Percentiles rank a stretch among this genome's conserved stretches.
Conservation (phyloP, 2,113 vertebrate species). For the Gymnorhina tibicen region DNA sequence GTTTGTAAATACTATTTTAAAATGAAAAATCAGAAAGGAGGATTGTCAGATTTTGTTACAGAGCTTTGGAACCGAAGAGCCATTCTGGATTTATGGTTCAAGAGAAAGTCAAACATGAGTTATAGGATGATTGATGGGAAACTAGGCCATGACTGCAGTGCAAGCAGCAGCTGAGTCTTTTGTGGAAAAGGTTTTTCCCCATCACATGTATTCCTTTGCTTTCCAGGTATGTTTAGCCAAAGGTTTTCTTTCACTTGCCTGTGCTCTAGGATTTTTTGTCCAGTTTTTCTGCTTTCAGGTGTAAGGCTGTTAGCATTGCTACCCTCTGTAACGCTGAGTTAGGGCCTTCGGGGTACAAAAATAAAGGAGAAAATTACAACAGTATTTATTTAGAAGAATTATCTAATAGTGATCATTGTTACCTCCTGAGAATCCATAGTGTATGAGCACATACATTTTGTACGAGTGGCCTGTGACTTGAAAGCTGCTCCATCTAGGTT, state of each 20-base stretch:
- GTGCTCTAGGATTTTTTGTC: not conserved
- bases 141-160: not conserved
- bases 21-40: not conserved
- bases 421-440: not conserved
- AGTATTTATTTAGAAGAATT: not conserved
- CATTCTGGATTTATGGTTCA: not conserved
- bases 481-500: not conserved
- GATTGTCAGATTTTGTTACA: not conserved
- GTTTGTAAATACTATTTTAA: not conserved
- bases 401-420: not conserved
- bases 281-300: not conserved
- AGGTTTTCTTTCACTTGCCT: not conserved
- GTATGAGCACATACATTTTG: not conserved
- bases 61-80: not conserved
- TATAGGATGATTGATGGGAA: not conserved
- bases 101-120: not conserved
- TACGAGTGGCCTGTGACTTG: not conserved
- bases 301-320: not conserved
- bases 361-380: not conserved
- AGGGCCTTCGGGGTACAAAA: not conserved
- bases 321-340: not conserved
- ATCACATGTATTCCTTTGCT: not conserved
- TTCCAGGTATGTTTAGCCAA: not conserved
- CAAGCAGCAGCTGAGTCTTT: not conserved
- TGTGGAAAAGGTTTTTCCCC: not conserved